Evolutionary conservation across 2,113 vertebrate species (phyloP), one percentile per base, ranked within the genome.

Genomic region (Petaurus breviceps): DNA sequence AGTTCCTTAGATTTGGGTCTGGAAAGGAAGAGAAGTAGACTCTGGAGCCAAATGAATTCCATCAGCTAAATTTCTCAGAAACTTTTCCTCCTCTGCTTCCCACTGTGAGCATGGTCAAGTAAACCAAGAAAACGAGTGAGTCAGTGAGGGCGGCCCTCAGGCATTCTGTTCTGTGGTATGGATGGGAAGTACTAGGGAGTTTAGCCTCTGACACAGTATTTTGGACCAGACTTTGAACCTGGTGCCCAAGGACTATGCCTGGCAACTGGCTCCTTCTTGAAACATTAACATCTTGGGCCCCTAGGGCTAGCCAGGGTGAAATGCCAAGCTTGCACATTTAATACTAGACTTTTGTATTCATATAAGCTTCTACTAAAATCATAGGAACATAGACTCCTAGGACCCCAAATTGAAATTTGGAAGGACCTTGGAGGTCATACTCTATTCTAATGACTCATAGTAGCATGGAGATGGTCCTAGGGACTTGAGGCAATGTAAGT

Each of bases 41-140:
- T 94, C 96, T 90, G 25, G 22, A 1, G 51, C 53, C 84, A 97
- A 96, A 96, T 11, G 92, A 90, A 96, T 96, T 96, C 93, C 92
- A 94, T 37, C 31, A 77, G 91, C 43, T 52, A 16, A 16, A 23
- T 94, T 96, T 95, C 93, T 96, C 51, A 55, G 94, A 97, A 93
- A 47, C 31, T 77, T 89, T 51, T 11, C 37, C 94, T n/a, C 53
- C 51, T 61, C 50, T 51, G 12, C 91, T 51, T 49, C 84, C 93
- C 16, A 54, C 25, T 95, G 50, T 23, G 46, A 11, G 37, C 90
- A 50, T 84, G n/a, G 68, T 84, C 19, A 77, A 61, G 93, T 90
- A 93, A 95, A 95, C 96, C 77, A 92, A 93, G 68, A 23, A 93
- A 10, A 0, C 25, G 0, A 51, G 50, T 10, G 50, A 94, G 43